Conservation (phyloP, 2,888 invertebrate genomes). For the Gari tellinella region DNA sequence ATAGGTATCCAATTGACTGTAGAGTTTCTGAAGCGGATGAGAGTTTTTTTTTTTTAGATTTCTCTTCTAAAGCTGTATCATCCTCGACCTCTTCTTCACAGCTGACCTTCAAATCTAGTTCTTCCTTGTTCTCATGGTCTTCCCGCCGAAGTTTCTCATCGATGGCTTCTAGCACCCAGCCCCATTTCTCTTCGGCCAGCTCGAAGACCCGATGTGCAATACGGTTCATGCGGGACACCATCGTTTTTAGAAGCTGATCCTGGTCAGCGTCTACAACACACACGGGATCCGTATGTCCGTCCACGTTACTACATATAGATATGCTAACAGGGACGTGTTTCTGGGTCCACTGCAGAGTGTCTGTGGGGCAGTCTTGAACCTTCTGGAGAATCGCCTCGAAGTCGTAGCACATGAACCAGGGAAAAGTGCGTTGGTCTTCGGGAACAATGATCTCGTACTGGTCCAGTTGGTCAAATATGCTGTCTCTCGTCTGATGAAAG, state of each 20-base stretch:
- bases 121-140: background rate
- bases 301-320: constrained; percentile 40
- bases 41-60: constrained; percentile 2
- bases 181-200: constrained; percentile 40
- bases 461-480: constrained; percentile 40
- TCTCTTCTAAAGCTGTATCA: background rate
- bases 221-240: constrained; percentile 23
- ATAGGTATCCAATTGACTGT: constrained; percentile 9
- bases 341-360: constrained; percentile 26
- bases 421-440: constrained; percentile 23
- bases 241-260: constrained; percentile 19
- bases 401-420: constrained; percentile 39
- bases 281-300: constrained; percentile 21
- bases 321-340: constrained; percentile 37
- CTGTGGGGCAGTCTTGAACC: constrained; percentile 18
- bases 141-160: constrained; percentile 14
- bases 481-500: constrained; percentile 15
- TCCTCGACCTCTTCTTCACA: constrained; percentile 1
- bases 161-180: constrained; percentile 38
- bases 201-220: constrained; percentile 23
- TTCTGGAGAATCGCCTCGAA: constrained; percentile 34
- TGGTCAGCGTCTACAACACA: constrained; percentile 36
- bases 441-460: constrained; percentile 34
- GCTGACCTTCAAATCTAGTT: too few species aligned
- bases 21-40: constrained; percentile 17